Conservation (phyloP, 2,113 vertebrate genomes). For the Oreocharis arfaki region DNA sequence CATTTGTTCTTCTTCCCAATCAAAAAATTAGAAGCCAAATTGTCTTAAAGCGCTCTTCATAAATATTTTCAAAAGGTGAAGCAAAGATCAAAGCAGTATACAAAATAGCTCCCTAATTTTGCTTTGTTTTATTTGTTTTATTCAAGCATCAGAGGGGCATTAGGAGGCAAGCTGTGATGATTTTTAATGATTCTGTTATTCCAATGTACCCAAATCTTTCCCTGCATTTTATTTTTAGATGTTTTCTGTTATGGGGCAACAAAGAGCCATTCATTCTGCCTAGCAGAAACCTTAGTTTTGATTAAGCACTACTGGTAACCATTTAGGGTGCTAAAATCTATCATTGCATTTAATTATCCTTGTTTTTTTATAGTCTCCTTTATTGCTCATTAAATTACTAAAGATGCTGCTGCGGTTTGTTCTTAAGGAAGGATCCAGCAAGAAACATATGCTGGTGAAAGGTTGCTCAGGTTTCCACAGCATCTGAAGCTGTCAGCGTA, state of each 20-base stretch:
- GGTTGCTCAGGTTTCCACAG: constrained; percentile 48
- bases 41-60: background rate
- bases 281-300: constrained; percentile 42
- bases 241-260: constrained; percentile 24
- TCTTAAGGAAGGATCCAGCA: constrained; percentile 23
- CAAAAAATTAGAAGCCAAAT: background rate
- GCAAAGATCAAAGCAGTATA: background rate
- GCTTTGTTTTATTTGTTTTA: background rate
- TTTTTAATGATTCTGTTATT: background rate
- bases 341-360: constrained; percentile 46
- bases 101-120: background rate
- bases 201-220: background rate
- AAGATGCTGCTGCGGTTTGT: constrained; percentile 37
- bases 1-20: background rate
- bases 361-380: constrained; percentile 14
- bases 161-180: background rate
- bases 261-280: constrained; percentile 38
- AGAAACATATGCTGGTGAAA: constrained; percentile 14
- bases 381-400: constrained; percentile 54
- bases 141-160: background rate
- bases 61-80: constrained; percentile 24
- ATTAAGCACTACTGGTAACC: constrained; percentile 49
- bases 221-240: constrained; percentile 13
- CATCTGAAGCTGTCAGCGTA: constrained; percentile 44
- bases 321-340: constrained; percentile 50